These are phyloP conservation scores for Sebastes umbrosus DNA, from an alignment of 2,797 vertebrate species.

Conservation along the genomic window DNA sequence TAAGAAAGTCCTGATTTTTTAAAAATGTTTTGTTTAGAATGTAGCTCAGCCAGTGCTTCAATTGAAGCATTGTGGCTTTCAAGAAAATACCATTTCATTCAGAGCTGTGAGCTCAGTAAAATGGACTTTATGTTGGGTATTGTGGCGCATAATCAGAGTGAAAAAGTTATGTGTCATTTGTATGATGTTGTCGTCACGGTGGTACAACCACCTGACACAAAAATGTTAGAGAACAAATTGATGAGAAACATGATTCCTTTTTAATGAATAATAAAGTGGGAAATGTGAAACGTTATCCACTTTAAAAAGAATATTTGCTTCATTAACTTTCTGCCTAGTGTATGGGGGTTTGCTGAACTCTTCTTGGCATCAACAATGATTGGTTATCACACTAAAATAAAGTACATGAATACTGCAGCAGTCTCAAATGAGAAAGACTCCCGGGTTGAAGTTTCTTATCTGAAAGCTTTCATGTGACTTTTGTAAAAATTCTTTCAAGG, in stretches of 20 bases:
- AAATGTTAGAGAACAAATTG: slow-evolving; percentile 19
- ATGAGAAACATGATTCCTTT: slow-evolving; percentile 25
- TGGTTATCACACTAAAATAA: slow-evolving; percentile 47
- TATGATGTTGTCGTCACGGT: not conserved
- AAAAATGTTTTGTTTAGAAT: slow-evolving; percentile 16
- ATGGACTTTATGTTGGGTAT: not conserved
- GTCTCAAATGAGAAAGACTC: slow-evolving; percentile 35
- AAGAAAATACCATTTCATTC: slow-evolving; percentile 7
- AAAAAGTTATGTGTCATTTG: slow-evolving; percentile 9
- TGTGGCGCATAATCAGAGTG: slow-evolving; percentile 12
- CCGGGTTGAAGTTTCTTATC: not conserved
- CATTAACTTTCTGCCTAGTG: slow-evolving; percentile 11
- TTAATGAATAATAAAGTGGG: slow-evolving; percentile 57
- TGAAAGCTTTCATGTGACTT: not conserved
- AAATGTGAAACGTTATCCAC: slow-evolving; percentile 53
- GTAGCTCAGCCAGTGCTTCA: slow-evolving; percentile 19
- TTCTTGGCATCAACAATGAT: slow-evolving; percentile 32
- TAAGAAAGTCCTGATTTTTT: slow-evolving; percentile 16
- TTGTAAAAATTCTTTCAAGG: not conserved
- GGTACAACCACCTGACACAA: not conserved
- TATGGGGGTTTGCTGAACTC: slow-evolving; percentile 4
- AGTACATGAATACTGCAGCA: slow-evolving; percentile 43
- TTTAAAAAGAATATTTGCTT: slow-evolving; percentile 33
- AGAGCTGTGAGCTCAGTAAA: slow-evolving; percentile 39
- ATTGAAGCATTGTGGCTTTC: slow-evolving; percentile 11